Percentiles rank a stretch among this genome's conserved stretches.
Evolutionary conservation across 2,113 vertebrate species (phyloP).

Genomic region (Rana temporaria): DNA sequence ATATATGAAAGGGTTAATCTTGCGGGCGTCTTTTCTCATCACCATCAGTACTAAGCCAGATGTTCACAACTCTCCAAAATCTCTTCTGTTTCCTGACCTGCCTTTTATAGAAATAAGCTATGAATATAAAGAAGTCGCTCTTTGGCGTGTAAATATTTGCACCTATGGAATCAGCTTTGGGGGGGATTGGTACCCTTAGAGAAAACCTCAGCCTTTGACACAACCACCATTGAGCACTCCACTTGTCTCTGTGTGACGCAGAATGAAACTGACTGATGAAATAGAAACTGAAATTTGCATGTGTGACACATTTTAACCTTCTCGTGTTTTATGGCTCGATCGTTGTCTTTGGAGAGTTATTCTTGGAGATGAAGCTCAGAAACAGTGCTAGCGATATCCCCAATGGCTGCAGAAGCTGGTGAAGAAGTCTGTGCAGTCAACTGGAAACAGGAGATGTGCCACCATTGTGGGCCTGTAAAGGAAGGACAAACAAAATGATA

Average conservation of each 20-base stretch:
- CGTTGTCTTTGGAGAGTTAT: too few relatives aligned
- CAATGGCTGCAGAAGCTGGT: too few relatives aligned
- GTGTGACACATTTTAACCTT: background rate
- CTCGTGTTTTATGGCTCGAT: background rate
- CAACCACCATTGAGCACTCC: background rate
- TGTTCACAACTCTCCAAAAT: too few relatives aligned
- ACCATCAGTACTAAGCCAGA: background rate
- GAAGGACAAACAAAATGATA: too few relatives aligned
- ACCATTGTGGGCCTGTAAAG: too few relatives aligned
- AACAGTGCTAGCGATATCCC: too few relatives aligned
- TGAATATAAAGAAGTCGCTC: background rate
- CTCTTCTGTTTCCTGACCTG: background rate
- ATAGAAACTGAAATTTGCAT: background rate
- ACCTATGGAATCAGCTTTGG: background rate
- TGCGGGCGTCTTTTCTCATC: background rate
- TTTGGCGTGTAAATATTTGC: slow-evolving; percentile 8
- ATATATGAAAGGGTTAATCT: background rate
- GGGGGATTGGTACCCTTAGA: background rate
- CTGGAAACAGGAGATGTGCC: too few relatives aligned
- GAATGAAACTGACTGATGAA: background rate
- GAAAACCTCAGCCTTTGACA: background rate
- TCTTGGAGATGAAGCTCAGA: too few relatives aligned
- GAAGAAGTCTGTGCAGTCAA: too few relatives aligned
- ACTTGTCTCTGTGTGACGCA: background rate
- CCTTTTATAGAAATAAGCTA: background rate